phyloP scores from a whole-genome alignment of 2,797 vertebrate species.

The Pyrrhura leucotis region DNA sequence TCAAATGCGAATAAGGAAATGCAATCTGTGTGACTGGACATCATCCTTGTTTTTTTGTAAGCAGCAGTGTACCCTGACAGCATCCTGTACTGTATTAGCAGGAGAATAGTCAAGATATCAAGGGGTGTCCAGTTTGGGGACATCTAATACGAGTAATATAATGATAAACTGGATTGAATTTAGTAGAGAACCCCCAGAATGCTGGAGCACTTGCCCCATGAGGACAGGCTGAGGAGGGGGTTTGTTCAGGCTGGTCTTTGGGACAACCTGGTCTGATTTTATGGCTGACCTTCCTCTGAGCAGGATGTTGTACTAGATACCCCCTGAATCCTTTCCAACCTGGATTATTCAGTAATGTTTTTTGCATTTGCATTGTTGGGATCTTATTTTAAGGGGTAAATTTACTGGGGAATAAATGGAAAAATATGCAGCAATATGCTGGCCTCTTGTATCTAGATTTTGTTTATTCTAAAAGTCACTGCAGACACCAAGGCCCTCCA shows the following conservation, averaged over 20 bases:
- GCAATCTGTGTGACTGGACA: neutral
- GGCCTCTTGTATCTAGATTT: neutral
- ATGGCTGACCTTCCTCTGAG: neutral
- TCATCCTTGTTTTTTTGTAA: neutral
- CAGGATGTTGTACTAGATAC: neutral
- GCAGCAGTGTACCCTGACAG: neutral
- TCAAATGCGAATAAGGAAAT: neutral
- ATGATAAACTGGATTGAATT: neutral
- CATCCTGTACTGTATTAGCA: neutral
- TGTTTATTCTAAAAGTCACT: neutral
- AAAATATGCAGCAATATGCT: neutral
- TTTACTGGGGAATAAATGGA: neutral
- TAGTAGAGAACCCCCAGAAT: neutral
- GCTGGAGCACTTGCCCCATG: neutral
- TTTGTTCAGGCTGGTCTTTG: neutral
- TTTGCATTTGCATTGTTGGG: neutral
- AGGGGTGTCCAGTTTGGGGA: neutral
- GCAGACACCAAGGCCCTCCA: neutral
- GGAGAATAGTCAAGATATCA: neutral
- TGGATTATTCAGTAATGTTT: neutral
- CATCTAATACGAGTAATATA: neutral
- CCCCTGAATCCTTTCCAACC: neutral
- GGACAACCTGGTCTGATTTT: neutral
- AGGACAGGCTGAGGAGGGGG: accelerated
- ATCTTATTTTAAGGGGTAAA: neutral